Percentiles rank a stretch among this genome's conserved stretches.
Evolutionary conservation across 1,140 invertebrate genomes (phyloP).

Genomic region (Harlomillsia oculata): DNA sequence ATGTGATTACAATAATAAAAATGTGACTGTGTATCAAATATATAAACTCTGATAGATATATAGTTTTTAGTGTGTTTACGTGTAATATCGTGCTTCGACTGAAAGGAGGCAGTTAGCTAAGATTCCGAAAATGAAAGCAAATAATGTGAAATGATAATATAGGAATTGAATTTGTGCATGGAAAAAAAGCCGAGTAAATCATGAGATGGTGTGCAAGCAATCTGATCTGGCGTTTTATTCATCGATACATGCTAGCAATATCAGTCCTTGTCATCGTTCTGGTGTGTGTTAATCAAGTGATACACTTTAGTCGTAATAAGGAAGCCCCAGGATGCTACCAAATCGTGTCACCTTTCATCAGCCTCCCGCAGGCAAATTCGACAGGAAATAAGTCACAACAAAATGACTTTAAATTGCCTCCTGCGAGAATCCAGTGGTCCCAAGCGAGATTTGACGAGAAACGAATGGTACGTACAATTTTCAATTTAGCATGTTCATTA

Average conservation of each 20-base stretch:
- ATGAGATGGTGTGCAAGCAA: conserved; percentile 27
- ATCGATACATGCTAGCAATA: conserved; percentile 17
- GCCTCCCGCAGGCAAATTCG: conserved; percentile 2
- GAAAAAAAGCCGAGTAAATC: too few relatives aligned
- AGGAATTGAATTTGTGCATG: neutral
- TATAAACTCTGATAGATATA: too few relatives aligned
- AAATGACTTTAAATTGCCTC: conserved; percentile 1
- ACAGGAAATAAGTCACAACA: neutral
- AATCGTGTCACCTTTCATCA: conserved; percentile 23
- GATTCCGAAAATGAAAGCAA: neutral
- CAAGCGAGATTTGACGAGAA: conserved; percentile 24
- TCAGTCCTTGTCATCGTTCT: conserved; percentile 13
- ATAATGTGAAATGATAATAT: neutral
- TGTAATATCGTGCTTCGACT: neutral
- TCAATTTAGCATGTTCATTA: neutral
- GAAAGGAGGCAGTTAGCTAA: neutral
- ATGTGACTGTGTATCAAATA: too few relatives aligned
- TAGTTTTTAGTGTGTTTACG: neutral
- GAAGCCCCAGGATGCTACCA: conserved; percentile 23
- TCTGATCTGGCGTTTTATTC: conserved; percentile 25
- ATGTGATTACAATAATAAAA: too few relatives aligned
- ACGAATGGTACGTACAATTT: conserved; percentile 21
- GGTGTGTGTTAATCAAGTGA: conserved; percentile 24
- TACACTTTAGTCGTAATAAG: conserved; percentile 15
- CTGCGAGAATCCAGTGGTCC: conserved; percentile 20